Evolutionary conservation across 2,888 invertebrate species (phyloP), one percentile per base, ranked within the genome.

Genomic region (Dastarcus helophoroides): DNA sequence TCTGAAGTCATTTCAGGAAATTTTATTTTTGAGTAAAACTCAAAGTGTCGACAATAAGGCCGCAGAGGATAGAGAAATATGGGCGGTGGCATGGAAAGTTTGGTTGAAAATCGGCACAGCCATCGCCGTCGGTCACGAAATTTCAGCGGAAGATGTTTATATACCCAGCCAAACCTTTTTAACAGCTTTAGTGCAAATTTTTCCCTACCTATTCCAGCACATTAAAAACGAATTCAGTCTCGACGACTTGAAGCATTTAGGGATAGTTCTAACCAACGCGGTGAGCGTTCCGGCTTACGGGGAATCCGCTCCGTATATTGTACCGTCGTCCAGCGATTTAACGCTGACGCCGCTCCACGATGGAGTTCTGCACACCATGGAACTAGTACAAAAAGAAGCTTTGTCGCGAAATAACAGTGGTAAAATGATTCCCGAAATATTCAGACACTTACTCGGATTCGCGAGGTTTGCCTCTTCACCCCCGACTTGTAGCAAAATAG

Each of bases 1-100:
- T 0, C 64, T 98, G 4, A 94, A 95, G 62, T 91, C 94, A 8
- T 88, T 97, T 62, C 95, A 97, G 66, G 95, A 97, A 61, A 86
- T 95, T 44, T 71, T 95, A 43, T 79, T 80, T 47, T 52, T 67
- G 25, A 75, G 72, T 47, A 76, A 76, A 51, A 53, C 55, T 29
- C 67, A 63, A 43, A 43, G 29, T 28, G 32, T 36, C 16, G 59
- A 69, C 34, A 60, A 57, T 50, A 60, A 54, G 35, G 29, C 27
- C 6, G 31, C 33, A 9, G 57, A 67, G 48, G 70, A 68, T 45
- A 62, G 68, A 52, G 67, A 78, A 41, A 67, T 84, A 48, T 88
- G 88, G 88, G 67, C 68, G 22, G 74, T 79, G 31, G 86, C 85
- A 3, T 88, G 88, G 88, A 72, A 75, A 37, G 80, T 84, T 22